These are phyloP conservation scores for Microctonus hyperodae DNA, from an alignment of 2,888 invertebrate genomes.

Conservation along the genomic window DNA sequence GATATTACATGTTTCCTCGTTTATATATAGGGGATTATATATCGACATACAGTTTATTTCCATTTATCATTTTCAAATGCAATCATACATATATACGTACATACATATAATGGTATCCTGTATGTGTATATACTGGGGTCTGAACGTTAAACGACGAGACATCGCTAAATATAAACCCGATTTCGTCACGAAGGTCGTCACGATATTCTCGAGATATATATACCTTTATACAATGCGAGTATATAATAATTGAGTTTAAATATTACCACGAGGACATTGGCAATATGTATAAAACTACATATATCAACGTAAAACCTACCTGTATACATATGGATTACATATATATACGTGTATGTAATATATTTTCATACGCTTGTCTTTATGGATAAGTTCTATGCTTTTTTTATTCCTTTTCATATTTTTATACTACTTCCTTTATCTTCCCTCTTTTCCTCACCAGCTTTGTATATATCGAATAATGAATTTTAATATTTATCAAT, in stretches of 20 bases:
- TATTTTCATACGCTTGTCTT: no score
- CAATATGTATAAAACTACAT: conserved; percentile 5
- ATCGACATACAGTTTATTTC: not conserved
- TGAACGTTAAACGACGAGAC: conserved; percentile 14
- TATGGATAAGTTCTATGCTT: not conserved
- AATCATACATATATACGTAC: conserved; percentile 9
- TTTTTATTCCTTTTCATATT: not conserved
- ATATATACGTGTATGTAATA: no score
- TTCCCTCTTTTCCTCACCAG: not conserved
- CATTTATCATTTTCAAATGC: not conserved
- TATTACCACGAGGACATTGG: conserved; percentile 18
- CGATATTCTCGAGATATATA: not conserved
- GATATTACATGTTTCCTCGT: not conserved
- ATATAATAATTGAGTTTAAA: conserved; percentile 27
- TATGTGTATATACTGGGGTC: conserved; percentile 4
- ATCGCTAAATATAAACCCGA: conserved; percentile 12
- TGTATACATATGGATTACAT: no score
- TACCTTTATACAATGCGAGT: not conserved
- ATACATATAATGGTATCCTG: not conserved
- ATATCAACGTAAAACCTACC: not conserved
- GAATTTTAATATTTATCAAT: conserved; percentile 19
- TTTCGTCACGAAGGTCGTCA: conserved; percentile 8
- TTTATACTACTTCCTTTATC: not conserved
- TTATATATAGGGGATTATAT: not conserved
- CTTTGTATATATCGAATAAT: not conserved